A percentile compares a stretch with the other conserved stretches of the same genome.
Conservation (phyloP, 1,140 invertebrate species). For the Philopotamus ludificatus region DNA sequence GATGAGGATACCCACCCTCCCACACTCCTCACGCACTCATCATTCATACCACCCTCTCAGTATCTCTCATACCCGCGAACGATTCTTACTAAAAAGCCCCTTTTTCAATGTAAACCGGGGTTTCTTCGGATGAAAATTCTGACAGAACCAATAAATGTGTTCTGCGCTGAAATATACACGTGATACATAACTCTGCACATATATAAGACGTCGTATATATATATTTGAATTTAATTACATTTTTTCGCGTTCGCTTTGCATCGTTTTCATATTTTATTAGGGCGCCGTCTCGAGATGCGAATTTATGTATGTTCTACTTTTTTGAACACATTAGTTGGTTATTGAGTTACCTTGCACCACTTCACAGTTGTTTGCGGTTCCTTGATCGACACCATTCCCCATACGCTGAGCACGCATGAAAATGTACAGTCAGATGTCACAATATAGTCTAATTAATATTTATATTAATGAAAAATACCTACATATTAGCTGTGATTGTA, state of each 20-base stretch:
- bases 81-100: slow-evolving; percentile 22
- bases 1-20: slow-evolving; percentile 15
- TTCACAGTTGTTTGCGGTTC: slow-evolving; percentile 19
- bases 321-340: not conserved
- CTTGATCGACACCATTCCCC: slow-evolving; percentile 15
- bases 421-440: not conserved
- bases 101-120: slow-evolving; percentile 22
- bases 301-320: too few species aligned
- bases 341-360: not conserved
- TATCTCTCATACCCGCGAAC: not conserved
- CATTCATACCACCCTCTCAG: slow-evolving; percentile 3
- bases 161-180: too few species aligned
- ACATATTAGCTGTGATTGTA: too few species aligned
- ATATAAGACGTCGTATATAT: too few species aligned
- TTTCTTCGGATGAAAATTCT: slow-evolving; percentile 13
- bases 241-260: too few species aligned
- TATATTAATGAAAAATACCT: slow-evolving; percentile 1
- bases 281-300: too few species aligned
- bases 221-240: too few species aligned
- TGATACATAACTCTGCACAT: too few species aligned
- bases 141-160: not conserved
- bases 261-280: too few species aligned
- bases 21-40: not conserved
- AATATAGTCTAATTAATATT: not conserved
- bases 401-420: not conserved